Percentiles rank a stretch among this genome's conserved stretches.
Conservation (phyloP, 1,140 invertebrate genomes). For the Heliothis virescens region DNA sequence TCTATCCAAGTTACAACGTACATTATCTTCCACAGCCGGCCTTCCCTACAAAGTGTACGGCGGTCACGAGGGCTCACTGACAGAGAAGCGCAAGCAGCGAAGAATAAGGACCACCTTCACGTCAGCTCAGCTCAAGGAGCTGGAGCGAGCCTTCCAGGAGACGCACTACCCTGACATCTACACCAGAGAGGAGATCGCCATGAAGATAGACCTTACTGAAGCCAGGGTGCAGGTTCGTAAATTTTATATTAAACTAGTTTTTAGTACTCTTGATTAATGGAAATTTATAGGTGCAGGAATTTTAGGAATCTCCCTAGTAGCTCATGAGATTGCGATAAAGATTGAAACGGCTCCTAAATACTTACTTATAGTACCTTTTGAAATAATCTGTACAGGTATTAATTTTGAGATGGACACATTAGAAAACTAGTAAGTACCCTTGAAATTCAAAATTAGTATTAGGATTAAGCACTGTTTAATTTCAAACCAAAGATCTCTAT, state of each 20-base stretch:
- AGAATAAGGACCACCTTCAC: slow-evolving; percentile 98
- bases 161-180: slow-evolving; percentile 99
- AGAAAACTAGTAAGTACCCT: too few species aligned
- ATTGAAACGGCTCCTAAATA: too few species aligned
- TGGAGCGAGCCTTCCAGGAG: slow-evolving; percentile 98
- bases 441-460: too few species aligned
- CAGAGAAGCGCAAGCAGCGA: slow-evolving; percentile 96
- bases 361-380: too few species aligned
- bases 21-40: slow-evolving; percentile 87
- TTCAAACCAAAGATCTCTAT: too few species aligned
- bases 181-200: slow-evolving; percentile 99
- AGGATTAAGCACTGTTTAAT: too few species aligned
- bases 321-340: too few species aligned
- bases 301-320: too few species aligned
- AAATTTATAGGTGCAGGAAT: too few species aligned
- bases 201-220: slow-evolving; percentile 99
- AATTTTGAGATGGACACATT: too few species aligned
- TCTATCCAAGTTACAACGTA: background rate
- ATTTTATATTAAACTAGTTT: background rate
- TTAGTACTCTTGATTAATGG: too few species aligned
- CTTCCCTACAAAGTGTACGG: slow-evolving; percentile 95
- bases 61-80: slow-evolving; percentile 92
- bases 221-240: slow-evolving; percentile 96
- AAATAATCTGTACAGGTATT: too few species aligned
- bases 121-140: slow-evolving; percentile 97